phyloP scores from a whole-genome alignment of 2,797 vertebrate genomes.

The Acrossocheilus wenchowensis region DNA sequence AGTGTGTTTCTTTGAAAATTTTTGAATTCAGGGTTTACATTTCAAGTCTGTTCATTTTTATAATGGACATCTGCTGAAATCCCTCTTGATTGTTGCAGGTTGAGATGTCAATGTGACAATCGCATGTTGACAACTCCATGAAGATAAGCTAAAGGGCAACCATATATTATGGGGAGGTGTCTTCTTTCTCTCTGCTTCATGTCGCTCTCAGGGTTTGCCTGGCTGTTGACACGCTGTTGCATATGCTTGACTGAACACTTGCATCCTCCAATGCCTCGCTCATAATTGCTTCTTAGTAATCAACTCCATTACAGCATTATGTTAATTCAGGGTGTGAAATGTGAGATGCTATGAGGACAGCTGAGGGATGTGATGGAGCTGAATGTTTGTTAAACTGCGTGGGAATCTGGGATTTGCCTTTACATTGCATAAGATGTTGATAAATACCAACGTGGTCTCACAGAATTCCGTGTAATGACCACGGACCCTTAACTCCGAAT shows the following conservation, averaged over 20 bases:
- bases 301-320: slow-evolving; percentile 56
- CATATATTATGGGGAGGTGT: not conserved
- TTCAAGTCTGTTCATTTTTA: not conserved
- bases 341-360: slow-evolving; percentile 21
- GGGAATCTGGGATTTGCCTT: slow-evolving; percentile 1
- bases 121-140: not conserved
- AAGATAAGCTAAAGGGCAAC: slow-evolving; percentile 9
- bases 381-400: slow-evolving; percentile 32
- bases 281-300: slow-evolving; percentile 57
- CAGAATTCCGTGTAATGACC: too few relatives aligned
- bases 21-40: not conserved
- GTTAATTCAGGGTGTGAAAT: slow-evolving; percentile 49
- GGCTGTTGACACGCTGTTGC: slow-evolving; percentile 1
- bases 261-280: not conserved
- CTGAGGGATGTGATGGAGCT: slow-evolving; percentile 30
- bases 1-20: not conserved
- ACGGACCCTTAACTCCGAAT: too few relatives aligned
- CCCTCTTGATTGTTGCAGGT: not conserved
- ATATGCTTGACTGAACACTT: slow-evolving; percentile 30
- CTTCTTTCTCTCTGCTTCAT: slow-evolving; percentile 2
- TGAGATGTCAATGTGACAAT: slow-evolving; percentile 19
- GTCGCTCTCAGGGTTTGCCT: slow-evolving; percentile 2
- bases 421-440: not conserved
- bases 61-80: not conserved
- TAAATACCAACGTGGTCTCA: not conserved